Conservation (phyloP, 2,888 invertebrate genomes). For the Iselma pallidipennis region DNA sequence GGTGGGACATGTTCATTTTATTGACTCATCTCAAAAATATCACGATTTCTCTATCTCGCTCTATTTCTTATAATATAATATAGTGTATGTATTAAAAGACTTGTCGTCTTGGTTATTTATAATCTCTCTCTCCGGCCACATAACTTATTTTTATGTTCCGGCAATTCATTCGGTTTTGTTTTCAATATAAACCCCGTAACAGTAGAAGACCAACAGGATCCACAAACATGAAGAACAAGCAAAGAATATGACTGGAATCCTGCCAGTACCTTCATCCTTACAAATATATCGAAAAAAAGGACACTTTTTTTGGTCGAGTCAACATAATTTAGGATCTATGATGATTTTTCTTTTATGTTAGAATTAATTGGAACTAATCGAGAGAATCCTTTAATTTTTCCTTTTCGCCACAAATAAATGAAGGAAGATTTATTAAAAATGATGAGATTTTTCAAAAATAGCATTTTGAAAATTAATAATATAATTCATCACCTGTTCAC, state of each 20-base stretch:
- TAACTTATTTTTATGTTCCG: conserved; percentile 5
- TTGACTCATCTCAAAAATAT: conserved; percentile 9
- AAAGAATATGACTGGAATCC: background rate
- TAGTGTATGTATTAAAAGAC: background rate
- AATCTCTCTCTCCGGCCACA: conserved; percentile 1
- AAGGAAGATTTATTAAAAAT: background rate
- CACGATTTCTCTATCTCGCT: background rate
- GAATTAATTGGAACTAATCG: too few species aligned
- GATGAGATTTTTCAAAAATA: background rate
- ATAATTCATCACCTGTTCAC: background rate
- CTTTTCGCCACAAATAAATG: too few species aligned
- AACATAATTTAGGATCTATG: too few species aligned
- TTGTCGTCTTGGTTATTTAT: conserved; percentile 3
- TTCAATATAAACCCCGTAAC: conserved; percentile 19
- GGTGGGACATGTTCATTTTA: conserved; percentile 10
- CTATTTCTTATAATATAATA: background rate
- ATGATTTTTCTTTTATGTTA: too few species aligned
- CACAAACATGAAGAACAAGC: background rate
- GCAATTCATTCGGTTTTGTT: conserved; percentile 8
- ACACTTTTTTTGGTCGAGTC: too few species aligned
- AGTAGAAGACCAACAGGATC: conserved; percentile 12
- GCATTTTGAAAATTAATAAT: background rate
- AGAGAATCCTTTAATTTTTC: too few species aligned
- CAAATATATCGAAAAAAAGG: too few species aligned
- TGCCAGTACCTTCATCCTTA: background rate